Conservation (phyloP, 2,888 invertebrate species). For the Drosophila tanythrix region DNA sequence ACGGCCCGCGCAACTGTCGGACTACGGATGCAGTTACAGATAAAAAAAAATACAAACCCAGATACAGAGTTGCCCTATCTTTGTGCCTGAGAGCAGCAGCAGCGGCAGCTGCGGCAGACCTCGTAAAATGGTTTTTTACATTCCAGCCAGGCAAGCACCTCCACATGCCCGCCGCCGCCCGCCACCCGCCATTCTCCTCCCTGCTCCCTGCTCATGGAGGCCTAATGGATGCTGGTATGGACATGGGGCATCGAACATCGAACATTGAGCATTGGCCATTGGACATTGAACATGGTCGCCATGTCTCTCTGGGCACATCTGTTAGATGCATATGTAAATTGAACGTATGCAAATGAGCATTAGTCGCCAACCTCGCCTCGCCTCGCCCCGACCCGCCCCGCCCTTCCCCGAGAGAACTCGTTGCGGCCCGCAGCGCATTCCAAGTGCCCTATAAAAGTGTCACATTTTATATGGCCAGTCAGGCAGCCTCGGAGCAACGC, state of each 20-base stretch:
- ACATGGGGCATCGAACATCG: slow-evolving; percentile 6
- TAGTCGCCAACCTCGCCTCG: slow-evolving; percentile 8
- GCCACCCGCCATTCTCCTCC: slow-evolving; percentile 8
- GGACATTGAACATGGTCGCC: slow-evolving; percentile 10
- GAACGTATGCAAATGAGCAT: slow-evolving; percentile 64
- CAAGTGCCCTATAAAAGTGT: slow-evolving; percentile 78
- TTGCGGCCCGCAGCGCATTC: slow-evolving; percentile 64
- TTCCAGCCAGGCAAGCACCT: slow-evolving; percentile 36
- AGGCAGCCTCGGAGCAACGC: background rate
- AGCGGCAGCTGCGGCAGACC: slow-evolving; percentile 1
- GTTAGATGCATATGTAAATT: slow-evolving; percentile 68
- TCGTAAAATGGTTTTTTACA: slow-evolving; percentile 61
- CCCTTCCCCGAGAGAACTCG: background rate
- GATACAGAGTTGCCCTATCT: slow-evolving; percentile 14
- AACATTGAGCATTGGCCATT: slow-evolving; percentile 1
- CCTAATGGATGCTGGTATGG: slow-evolving; percentile 56
- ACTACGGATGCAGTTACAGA: slow-evolving; percentile 35
- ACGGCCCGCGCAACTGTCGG: slow-evolving; percentile 3
- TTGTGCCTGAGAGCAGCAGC: slow-evolving; percentile 1
- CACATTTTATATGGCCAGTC: slow-evolving; percentile 66
- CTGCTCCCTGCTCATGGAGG: background rate
- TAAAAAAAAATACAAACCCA: slow-evolving; percentile 18
- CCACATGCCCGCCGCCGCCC: slow-evolving; percentile 21
- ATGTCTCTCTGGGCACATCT: slow-evolving; percentile 44
- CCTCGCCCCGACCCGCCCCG: background rate